phyloP scores from a whole-genome alignment of 2,888 invertebrate genomes.

The Tetheella fluctuosa region DNA sequence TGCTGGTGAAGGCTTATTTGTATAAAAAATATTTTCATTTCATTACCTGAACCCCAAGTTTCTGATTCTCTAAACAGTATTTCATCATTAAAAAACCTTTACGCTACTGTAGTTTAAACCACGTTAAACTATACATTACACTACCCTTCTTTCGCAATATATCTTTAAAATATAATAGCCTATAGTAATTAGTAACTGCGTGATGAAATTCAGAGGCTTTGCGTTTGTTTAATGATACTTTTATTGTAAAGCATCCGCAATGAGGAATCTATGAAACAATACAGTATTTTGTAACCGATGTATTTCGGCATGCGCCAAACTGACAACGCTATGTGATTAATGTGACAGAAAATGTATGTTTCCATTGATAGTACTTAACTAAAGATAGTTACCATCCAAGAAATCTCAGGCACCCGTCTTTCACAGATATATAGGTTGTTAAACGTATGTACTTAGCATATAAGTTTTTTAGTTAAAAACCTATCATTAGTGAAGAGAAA shows the following conservation, averaged over 20 bases:
- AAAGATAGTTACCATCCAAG: no score
- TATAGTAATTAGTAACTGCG: not conserved
- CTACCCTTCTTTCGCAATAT: not conserved
- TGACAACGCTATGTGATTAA: conserved; percentile 4
- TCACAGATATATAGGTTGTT: no score
- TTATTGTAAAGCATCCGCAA: not conserved
- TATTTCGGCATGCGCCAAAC: conserved; percentile 7
- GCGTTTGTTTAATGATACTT: conserved; percentile 8
- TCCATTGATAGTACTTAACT: not conserved
- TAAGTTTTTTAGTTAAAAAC: no score
- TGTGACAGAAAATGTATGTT: not conserved
- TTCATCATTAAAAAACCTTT: no score
- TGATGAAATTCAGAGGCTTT: conserved; percentile 5
- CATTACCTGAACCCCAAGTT: no score
- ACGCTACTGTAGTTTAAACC: no score
- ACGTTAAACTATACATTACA: not conserved
- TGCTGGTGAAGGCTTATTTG: no score
- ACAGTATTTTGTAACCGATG: not conserved
- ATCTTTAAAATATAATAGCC: not conserved
- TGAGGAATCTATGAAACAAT: conserved; percentile 7
- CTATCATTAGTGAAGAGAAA: no score
- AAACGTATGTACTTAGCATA: no score
- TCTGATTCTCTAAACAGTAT: no score
- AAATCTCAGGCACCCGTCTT: no score
- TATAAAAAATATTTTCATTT: no score